These are phyloP conservation scores for Cheilosia impressa DNA, from an alignment of 2,888 invertebrate species.

Conservation along the genomic window DNA sequence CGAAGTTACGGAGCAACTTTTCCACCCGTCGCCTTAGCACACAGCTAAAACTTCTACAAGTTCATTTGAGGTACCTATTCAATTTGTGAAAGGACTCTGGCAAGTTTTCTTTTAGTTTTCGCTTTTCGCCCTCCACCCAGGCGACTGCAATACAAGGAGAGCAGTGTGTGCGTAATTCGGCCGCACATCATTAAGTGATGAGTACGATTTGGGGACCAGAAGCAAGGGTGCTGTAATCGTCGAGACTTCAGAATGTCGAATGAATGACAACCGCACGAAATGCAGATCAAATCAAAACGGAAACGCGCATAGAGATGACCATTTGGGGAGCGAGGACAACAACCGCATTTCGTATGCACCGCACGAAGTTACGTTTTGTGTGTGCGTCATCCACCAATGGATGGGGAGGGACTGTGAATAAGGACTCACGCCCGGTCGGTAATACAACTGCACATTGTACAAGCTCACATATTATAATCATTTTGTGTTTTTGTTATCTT, in stretches of 20 bases:
- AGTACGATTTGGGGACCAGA: slow-evolving; percentile 5
- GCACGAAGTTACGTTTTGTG: slow-evolving; percentile 32
- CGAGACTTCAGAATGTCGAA: slow-evolving; percentile 30
- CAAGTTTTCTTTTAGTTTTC: slow-evolving; percentile 10
- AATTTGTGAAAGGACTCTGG: slow-evolving; percentile 51
- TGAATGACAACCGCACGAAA: slow-evolving; percentile 46
- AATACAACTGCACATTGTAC: slow-evolving; percentile 41
- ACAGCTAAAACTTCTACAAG: slow-evolving; percentile 26
- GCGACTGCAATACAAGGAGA: slow-evolving; percentile 31
- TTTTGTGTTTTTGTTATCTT: slow-evolving; percentile 12
- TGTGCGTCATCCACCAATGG: not conserved
- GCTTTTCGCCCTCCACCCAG: slow-evolving; percentile 39
- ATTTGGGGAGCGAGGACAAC: slow-evolving; percentile 10
- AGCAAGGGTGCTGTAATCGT: slow-evolving; percentile 5
- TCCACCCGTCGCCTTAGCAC: not conserved
- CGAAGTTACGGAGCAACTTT: slow-evolving; percentile 20
- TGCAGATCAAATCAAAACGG: slow-evolving; percentile 44
- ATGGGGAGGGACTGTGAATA: slow-evolving; percentile 1
- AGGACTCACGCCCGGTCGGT: slow-evolving; percentile 36
- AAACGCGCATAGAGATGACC: slow-evolving; percentile 30
- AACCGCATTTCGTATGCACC: slow-evolving; percentile 40
- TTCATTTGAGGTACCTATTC: slow-evolving; percentile 48
- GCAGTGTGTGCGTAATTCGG: slow-evolving; percentile 51
- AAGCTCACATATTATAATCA: slow-evolving; percentile 48
- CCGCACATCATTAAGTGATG: slow-evolving; percentile 35